Conservation (phyloP, 2,888 invertebrate genomes). For the Osmoderma eremita region DNA sequence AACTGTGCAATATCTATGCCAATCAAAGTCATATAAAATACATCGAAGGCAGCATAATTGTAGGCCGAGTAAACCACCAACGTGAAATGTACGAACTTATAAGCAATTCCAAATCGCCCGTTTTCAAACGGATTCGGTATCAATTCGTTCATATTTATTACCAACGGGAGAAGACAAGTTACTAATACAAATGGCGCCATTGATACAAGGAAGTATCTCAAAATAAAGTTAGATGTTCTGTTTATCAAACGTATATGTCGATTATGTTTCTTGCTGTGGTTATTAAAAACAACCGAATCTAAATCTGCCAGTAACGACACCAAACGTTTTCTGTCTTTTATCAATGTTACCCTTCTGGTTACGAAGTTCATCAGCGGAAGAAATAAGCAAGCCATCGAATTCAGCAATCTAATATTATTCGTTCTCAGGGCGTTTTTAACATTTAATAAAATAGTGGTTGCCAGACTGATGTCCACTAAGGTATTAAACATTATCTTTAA, state of each 20-base stretch:
- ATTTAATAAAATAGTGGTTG: background rate
- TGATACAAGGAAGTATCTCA: constrained; percentile 6
- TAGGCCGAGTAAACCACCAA: background rate
- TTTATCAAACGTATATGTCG: constrained; percentile 7
- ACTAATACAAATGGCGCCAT: constrained; percentile 3
- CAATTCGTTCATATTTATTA: constrained; percentile 20
- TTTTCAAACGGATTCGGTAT: constrained; percentile 30
- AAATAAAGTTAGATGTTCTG: constrained; percentile 3
- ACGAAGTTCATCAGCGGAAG: background rate
- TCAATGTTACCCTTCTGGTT: background rate
- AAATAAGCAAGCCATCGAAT: constrained; percentile 8
- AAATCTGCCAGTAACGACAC: background rate
- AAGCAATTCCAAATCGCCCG: constrained; percentile 14
- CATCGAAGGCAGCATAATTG: constrained; percentile 24
- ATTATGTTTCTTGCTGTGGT: constrained; percentile 26
- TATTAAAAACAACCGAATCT: background rate
- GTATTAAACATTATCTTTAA: background rate
- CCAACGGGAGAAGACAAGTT: constrained; percentile 15
- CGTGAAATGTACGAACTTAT: constrained; percentile 30
- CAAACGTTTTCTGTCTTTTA: background rate
- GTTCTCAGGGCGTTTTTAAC: background rate
- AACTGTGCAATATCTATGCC: constrained; percentile 3
- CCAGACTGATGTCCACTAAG: background rate
- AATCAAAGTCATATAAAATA: constrained; percentile 8
- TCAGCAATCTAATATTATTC: background rate